Base-by-base conservation (phyloP, 2,113 vertebrate species). In the Ursus arctos region DNA sequence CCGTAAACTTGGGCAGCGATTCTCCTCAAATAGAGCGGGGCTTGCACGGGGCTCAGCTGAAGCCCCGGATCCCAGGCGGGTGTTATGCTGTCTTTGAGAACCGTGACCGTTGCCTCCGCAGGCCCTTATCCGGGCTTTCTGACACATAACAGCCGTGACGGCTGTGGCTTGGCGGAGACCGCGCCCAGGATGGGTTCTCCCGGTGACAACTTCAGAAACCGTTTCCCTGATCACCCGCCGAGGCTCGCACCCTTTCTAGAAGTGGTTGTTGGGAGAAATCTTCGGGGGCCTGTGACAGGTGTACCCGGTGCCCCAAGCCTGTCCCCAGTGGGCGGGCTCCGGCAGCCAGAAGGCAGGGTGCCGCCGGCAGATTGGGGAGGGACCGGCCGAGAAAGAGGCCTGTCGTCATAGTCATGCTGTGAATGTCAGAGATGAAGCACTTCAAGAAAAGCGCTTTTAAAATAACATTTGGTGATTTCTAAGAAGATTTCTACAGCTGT, bases 181-280 rank as follows among this genome's bases (percentile, higher is more conserved):
- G 7, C 6, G 21, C 4, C 57, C 2, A 13, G 3, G 31, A 63
- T 24, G 40, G 26, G 12, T 10, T 31, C 19, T 43, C 15, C 71
- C 0, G 1, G 36, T 26, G n/a, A 36, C 67, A 1, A 2, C 55
- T 19, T 31, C 55, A 76, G 57, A n/a, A 63, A 43, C 61, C 1
- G 0, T n/a, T 10, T 7, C 26, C 28, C 57, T 4, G 3, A 2
- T 4, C 19, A 1, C 26, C 0, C 26, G 9, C 4, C 0, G 7
- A 24, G 0, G 47, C 36, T n/a, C 16, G 3, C 8, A 15, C 18
- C 1, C 8, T 59, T 57, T 36, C 79, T 3, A 0, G 21, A 76
- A 43, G 72, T 14, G 40, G 31, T 72, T 0, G 0, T 4, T 19
- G 21, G 19, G 51, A 72, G 86, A 43, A 22, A 33, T 6, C 61